A percentile compares a stretch with the other conserved stretches of the same genome.
These are phyloP conservation scores for Heliconius nattereri DNA, from an alignment of 1,140 invertebrate genomes.

Conservation along the genomic window DNA sequence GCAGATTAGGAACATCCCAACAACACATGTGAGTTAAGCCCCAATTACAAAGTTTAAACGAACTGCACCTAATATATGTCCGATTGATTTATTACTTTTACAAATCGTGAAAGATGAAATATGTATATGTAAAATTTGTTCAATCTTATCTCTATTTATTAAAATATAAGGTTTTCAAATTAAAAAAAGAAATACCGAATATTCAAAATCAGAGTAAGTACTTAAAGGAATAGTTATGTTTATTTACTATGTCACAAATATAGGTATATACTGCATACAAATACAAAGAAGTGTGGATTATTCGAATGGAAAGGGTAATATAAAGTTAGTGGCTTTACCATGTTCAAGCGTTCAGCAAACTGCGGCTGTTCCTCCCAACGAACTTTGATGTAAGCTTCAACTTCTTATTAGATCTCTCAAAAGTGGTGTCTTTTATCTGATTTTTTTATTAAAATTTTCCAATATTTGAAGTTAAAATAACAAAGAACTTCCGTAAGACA, in stretches of 20 bases:
- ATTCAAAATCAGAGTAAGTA: too few species aligned
- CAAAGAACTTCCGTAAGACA: neutral
- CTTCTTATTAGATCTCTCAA: constrained; percentile 24
- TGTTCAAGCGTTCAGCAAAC: constrained; percentile 31
- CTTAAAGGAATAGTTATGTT: too few species aligned
- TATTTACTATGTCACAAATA: neutral
- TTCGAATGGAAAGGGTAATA: constrained; percentile 23
- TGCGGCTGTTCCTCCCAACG: constrained; percentile 12
- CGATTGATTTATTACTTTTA: neutral
- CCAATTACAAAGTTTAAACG: constrained; percentile 28
- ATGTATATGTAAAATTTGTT: neutral
- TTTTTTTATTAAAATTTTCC: neutral
- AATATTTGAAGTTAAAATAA: neutral
- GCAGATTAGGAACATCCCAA: constrained; percentile 13
- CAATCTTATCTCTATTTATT: too few species aligned
- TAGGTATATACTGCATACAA: neutral
- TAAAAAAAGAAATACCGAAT: too few species aligned
- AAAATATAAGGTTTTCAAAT: too few species aligned
- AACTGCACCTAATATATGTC: constrained; percentile 18
- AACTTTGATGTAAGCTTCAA: constrained; percentile 27
- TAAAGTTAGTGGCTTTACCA: constrained; percentile 29
- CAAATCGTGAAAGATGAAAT: neutral
- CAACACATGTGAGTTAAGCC: constrained; percentile 26
- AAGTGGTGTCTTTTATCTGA: constrained; percentile 9
- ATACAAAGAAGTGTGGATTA: constrained; percentile 5